Conservation (phyloP, 2,113 vertebrate species). For the Calidris pygmaea region DNA sequence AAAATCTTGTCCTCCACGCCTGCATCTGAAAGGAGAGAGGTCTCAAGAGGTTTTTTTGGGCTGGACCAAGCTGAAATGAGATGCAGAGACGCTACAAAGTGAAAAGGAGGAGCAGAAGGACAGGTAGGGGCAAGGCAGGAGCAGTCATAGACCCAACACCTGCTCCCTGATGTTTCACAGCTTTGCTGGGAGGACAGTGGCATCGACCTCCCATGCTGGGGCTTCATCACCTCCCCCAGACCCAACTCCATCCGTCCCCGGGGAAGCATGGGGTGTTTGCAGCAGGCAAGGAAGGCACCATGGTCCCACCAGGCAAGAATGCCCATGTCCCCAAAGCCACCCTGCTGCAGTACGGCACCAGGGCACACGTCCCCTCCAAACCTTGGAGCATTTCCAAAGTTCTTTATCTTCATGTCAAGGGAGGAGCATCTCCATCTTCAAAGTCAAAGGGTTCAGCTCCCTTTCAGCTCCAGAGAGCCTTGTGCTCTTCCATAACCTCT, state of each 20-base stretch:
- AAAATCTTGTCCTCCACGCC: background rate
- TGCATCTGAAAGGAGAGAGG: background rate
- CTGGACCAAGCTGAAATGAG: background rate
- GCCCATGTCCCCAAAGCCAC: fast-evolving
- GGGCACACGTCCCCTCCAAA: background rate
- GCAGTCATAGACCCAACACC: background rate
- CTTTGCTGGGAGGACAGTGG: background rate
- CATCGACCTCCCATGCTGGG: background rate
- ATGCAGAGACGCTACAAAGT: background rate
- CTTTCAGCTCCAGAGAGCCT: background rate
- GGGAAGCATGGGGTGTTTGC: background rate
- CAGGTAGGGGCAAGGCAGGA: background rate
- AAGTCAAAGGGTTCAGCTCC: background rate
- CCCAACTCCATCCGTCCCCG: background rate
- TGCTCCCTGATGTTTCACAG: background rate
- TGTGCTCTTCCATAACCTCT: background rate
- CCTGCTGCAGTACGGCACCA: fast-evolving
- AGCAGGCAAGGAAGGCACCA: background rate
- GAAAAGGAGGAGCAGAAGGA: background rate
- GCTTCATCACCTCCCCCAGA: background rate
- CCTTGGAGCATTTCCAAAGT: background rate
- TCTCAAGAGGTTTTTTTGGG: background rate
- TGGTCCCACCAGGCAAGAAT: background rate
- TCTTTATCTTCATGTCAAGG: too few relatives aligned
- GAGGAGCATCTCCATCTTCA: background rate